These are phyloP conservation scores for Rhinophrynus dorsalis DNA, from an alignment of 2,797 vertebrate genomes.

Conservation along the genomic window DNA sequence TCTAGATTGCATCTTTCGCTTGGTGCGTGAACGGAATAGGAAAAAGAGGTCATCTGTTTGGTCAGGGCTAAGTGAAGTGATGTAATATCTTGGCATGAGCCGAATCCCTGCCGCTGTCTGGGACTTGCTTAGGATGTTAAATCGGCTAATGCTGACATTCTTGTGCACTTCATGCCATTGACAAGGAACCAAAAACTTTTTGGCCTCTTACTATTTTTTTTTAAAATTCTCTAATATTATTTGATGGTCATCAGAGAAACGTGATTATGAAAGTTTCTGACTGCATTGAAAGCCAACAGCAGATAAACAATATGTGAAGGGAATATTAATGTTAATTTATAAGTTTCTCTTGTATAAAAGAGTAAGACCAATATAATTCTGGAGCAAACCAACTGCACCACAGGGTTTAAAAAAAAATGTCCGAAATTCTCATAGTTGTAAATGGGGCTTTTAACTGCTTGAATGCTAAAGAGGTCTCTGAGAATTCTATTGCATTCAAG, in stretches of 20 bases:
- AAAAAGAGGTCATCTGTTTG: constrained; percentile 45
- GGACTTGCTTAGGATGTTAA: constrained; percentile 20
- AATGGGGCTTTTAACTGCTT: too few relatives aligned
- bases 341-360: too few relatives aligned
- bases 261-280: constrained; percentile 54
- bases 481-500: too few relatives aligned
- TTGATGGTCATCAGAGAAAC: constrained; percentile 9
- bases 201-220: not conserved
- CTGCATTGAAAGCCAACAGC: not conserved
- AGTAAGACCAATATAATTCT: too few relatives aligned
- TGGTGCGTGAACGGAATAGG: constrained; percentile 32
- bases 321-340: too few relatives aligned
- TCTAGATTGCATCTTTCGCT: constrained; percentile 42
- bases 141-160: constrained; percentile 6
- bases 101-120: constrained; percentile 12
- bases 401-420: too few relatives aligned
- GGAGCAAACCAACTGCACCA: too few relatives aligned
- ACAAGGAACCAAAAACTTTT: constrained; percentile 16
- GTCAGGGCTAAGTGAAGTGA: constrained; percentile 48
- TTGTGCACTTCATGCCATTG: constrained; percentile 8
- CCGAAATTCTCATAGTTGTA: too few relatives aligned
- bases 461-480: too few relatives aligned
- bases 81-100: constrained; percentile 41
- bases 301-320: too few relatives aligned
- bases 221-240: not conserved